Percentiles rank a stretch among this genome's conserved stretches.
phyloP scores from a whole-genome alignment of 2,888 invertebrate genomes.

The Drosophila meridionalis region DNA sequence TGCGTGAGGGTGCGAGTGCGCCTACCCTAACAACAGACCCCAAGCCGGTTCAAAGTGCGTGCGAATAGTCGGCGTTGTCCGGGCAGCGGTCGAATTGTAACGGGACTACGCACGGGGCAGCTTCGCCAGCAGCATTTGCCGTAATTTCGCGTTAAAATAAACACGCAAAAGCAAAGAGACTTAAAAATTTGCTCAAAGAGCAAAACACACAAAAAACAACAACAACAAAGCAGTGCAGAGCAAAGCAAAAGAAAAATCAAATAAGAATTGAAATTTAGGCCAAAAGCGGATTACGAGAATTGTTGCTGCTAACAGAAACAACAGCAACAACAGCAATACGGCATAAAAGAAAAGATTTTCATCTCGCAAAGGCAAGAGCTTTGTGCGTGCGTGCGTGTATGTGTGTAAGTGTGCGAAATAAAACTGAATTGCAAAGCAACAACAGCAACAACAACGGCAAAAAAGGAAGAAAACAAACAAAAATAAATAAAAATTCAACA shows the following conservation, averaged over 20 bases:
- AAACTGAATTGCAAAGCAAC: conserved; percentile 64
- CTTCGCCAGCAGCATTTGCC: conserved; percentile 18
- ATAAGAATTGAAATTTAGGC: conserved; percentile 76
- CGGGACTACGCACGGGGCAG: conserved; percentile 12
- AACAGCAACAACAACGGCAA: conserved; percentile 13
- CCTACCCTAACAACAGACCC: conserved; percentile 10
- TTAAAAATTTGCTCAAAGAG: conserved; percentile 31
- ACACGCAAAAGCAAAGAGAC: conserved; percentile 51
- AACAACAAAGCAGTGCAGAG: conserved; percentile 31
- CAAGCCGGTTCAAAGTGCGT: conserved; percentile 54
- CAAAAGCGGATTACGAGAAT: conserved; percentile 77
- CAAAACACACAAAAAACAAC: conserved; percentile 14
- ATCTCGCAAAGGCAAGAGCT: conserved; percentile 36
- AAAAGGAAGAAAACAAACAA: neutral
- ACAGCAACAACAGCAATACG: conserved; percentile 12
- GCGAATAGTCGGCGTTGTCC: conserved; percentile 43
- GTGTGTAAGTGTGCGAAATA: conserved; percentile 32
- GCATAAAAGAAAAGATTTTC: conserved; percentile 46
- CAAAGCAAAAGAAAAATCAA: conserved; percentile 44
- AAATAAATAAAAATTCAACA: conserved; percentile 51
- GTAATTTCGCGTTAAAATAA: conserved; percentile 61
- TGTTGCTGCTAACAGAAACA: conserved; percentile 50
- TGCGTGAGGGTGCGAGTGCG: conserved; percentile 18
- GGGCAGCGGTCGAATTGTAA: conserved; percentile 15
- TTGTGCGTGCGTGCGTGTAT: conserved; percentile 1